These are phyloP conservation scores for Gnathochromis pfefferi DNA, from an alignment of 2,113 vertebrate species.

Conservation along the genomic window DNA sequence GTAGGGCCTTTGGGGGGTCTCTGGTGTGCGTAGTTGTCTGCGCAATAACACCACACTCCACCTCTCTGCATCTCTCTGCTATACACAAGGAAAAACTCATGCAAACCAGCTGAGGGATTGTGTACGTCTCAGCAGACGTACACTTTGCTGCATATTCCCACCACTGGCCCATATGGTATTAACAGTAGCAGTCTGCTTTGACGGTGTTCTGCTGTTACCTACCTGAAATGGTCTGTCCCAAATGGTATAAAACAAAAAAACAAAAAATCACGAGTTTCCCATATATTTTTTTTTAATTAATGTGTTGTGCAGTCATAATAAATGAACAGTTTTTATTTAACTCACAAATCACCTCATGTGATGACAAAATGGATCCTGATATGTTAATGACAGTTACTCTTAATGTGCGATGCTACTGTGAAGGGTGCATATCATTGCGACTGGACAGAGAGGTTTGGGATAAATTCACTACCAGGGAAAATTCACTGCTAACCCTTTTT, in stretches of 20 bases:
- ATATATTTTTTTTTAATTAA: neutral
- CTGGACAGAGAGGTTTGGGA: neutral
- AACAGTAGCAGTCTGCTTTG: neutral
- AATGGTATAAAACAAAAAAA: neutral
- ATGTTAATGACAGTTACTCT: neutral
- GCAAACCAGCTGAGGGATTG: slow-evolving; percentile 22
- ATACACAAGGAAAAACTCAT: slow-evolving; percentile 3
- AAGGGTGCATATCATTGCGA: neutral
- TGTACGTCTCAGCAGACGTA: slow-evolving; percentile 15
- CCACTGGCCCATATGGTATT: neutral
- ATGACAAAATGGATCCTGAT: neutral
- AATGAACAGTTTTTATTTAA: neutral
- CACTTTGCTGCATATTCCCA: neutral
- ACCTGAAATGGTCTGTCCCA: neutral
- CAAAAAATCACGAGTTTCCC: fast-evolving
- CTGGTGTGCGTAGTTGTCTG: slow-evolving; percentile 37
- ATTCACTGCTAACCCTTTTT: neutral
- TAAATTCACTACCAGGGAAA: neutral
- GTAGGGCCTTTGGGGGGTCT: slow-evolving; percentile 18
- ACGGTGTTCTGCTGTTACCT: neutral
- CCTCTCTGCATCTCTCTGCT: neutral
- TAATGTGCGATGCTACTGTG: neutral
- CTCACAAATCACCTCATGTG: neutral
- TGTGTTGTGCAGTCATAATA: neutral
- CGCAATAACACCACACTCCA: slow-evolving; percentile 13